Percentiles rank a stretch among this genome's conserved stretches.
phyloP scores from a whole-genome alignment of 1,140 invertebrate species.

The Telenomus remus region DNA sequence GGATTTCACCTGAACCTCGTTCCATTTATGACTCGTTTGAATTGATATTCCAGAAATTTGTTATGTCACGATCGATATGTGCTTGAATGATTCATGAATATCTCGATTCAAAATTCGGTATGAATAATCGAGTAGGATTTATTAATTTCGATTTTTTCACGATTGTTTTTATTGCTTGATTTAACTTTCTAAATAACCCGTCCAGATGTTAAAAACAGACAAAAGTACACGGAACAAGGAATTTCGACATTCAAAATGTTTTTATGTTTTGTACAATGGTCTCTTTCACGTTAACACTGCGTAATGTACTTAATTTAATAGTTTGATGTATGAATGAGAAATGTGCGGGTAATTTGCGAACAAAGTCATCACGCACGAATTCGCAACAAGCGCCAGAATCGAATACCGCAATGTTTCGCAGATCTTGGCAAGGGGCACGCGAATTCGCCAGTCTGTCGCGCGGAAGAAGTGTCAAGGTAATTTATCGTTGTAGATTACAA shows the following conservation, averaged over 20 bases:
- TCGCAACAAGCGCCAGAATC: constrained; percentile 40
- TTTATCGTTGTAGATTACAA: constrained; percentile 48
- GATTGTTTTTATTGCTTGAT: constrained; percentile 1
- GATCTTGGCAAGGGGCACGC: constrained; percentile 42
- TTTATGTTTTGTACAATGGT: no score
- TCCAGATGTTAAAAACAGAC: no score
- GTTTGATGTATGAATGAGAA: constrained; percentile 19
- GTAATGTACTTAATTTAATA: no score
- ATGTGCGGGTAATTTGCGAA: constrained; percentile 21
- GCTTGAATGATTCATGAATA: constrained; percentile 35
- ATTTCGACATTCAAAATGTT: no score
- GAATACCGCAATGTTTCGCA: constrained; percentile 33
- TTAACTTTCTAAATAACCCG: constrained; percentile 14
- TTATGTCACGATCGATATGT: constrained; percentile 41
- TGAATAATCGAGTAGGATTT: constrained; percentile 31
- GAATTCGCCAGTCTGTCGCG: constrained; percentile 51
- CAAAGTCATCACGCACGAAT: constrained; percentile 15
- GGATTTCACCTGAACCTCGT: constrained; percentile 7
- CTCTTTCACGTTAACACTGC: no score
- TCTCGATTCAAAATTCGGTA: constrained; percentile 17
- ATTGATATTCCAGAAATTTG: constrained; percentile 30
- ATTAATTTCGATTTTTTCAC: constrained; percentile 19
- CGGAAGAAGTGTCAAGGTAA: constrained; percentile 50
- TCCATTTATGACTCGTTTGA: neutral
- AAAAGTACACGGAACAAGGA: no score